Evolutionary conservation across 2,888 invertebrate species (phyloP).

Genomic region (Schizaphis graminum): DNA sequence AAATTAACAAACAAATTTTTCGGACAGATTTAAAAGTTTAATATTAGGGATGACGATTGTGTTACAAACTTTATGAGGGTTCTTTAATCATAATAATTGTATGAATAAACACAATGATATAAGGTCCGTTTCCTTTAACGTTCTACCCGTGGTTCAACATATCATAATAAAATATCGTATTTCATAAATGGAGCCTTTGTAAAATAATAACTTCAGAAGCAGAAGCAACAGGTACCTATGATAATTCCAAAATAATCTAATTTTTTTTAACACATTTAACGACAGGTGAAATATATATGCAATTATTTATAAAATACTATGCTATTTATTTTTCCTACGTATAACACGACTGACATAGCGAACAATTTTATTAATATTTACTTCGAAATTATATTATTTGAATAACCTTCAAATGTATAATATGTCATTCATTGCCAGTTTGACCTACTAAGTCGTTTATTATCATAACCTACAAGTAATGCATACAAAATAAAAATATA

Average conservation of each 20-base stretch:
- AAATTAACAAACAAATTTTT: neutral
- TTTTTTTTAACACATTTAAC: neutral
- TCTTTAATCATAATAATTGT: constrained; percentile 1
- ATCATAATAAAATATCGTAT: neutral
- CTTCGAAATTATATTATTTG: neutral
- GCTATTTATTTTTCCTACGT: neutral
- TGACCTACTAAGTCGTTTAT: neutral
- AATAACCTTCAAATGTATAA: neutral
- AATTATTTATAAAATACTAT: neutral
- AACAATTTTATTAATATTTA: neutral
- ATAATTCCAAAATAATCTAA: neutral
- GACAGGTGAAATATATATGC: neutral
- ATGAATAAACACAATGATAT: neutral
- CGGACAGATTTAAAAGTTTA: neutral
- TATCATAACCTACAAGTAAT: neutral
- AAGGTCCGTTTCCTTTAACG: neutral
- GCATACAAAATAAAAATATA: neutral
- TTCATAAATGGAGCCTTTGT: neutral
- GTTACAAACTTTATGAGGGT: neutral
- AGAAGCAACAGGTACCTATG: neutral
- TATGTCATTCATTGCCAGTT: neutral
- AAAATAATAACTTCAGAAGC: neutral
- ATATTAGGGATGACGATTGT: neutral
- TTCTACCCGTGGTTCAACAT: neutral
- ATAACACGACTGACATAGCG: neutral